Evolutionary conservation across 2,888 invertebrate species (phyloP), one percentile per base, ranked within the genome.

Genomic region (Eumacrocentrus americanus): DNA sequence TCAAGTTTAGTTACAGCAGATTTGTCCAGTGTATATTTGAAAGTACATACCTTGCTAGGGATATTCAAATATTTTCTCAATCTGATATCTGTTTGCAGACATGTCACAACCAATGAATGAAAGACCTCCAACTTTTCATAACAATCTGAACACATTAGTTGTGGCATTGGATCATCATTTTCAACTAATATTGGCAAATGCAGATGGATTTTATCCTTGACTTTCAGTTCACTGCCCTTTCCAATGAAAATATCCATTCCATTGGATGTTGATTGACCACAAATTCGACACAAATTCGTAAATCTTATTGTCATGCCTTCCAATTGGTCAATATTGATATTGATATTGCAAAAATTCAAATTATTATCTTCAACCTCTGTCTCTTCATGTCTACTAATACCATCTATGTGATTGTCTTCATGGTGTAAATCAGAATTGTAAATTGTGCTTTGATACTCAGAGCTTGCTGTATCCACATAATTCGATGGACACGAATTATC

Each of bases 141-240:
- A 55, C 76, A 76, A 35, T 70, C 65, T 2, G 50, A 38, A 29
- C 76, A 76, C 14, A 76, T 60, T 61, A 69, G 71, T 25, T 67
- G 70, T 3, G 75, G 72, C 64, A 74, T 62, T 4, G 58, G 29
- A 38, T 76, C 76, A 2, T 66, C 60, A 9, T 46, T 20, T 12
- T 67, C 58, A 11, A 74, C 34, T 6, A 46, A 40, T 14, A 78
- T 73, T 14, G 78, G 77, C 50, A 76, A 67, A 60, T 75, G 71
- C 47, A 75, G 60, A 35, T 57, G 63, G 38, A 78, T 75, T 63
- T 75, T 78, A n/a, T 74, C 71, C 52, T 61, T 67, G 11, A 77
- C 40, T 16, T 62, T 70, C n/a, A 72, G 47, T 34, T 72, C 66
- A 20, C 59, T 58, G 0, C 72, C 73, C 22, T 70, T 68, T 7